Evolutionary conservation across 2,888 invertebrate genomes (phyloP).

Genomic region (Aricia artaxerxes): DNA sequence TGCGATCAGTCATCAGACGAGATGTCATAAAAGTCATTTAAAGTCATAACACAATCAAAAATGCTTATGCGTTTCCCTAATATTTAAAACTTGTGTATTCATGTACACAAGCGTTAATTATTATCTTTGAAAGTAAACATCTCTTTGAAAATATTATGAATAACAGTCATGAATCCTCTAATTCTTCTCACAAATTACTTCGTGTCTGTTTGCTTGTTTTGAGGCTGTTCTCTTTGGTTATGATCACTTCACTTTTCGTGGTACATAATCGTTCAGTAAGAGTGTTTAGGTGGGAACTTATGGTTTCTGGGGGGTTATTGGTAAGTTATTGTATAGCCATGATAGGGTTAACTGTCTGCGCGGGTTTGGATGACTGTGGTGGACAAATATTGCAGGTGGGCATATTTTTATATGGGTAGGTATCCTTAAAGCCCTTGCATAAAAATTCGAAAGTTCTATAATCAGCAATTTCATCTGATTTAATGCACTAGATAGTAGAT

Average conservation of each 20-base stretch:
- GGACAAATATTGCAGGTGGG: slow-evolving; percentile 53
- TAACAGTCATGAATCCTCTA: background rate
- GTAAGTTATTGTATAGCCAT: slow-evolving; percentile 55
- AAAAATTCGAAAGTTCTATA: too few species aligned
- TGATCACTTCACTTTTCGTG: slow-evolving; percentile 51
- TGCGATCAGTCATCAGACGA: too few species aligned
- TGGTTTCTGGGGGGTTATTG: slow-evolving; percentile 59
- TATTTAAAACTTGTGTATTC: background rate
- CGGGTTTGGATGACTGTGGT: slow-evolving; percentile 44
- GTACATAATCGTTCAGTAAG: slow-evolving; percentile 57
- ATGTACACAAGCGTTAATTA: background rate
- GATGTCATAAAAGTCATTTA: background rate
- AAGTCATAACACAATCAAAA: background rate
- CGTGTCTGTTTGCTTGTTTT: slow-evolving; percentile 44
- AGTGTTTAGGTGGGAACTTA: slow-evolving; percentile 64
- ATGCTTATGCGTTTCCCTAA: background rate
- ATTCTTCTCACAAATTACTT: background rate
- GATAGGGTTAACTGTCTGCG: slow-evolving; percentile 52
- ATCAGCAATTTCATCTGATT: too few species aligned
- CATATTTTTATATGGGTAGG: background rate
- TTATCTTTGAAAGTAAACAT: too few species aligned
- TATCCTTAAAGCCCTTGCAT: too few species aligned
- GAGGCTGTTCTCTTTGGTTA: slow-evolving; percentile 47
- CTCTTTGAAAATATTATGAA: background rate
- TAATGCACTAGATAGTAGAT: too few species aligned